Base-by-base conservation (phyloP, 1,140 invertebrate genomes). In the Globodera rostochiensis region DNA sequence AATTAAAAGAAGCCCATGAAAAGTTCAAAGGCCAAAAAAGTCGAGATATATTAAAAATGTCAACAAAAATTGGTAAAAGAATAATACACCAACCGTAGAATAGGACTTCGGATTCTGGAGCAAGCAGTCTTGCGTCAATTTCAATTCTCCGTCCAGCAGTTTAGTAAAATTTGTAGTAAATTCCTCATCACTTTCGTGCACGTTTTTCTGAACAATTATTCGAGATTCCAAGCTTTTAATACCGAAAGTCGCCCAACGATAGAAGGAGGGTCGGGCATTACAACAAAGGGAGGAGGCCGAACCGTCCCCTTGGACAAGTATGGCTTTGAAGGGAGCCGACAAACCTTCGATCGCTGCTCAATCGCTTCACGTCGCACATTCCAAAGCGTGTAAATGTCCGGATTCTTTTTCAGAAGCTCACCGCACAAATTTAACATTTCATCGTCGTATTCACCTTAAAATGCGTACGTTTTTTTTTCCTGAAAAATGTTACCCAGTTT, bases 371-470 rank as follows among this genome's bases (percentile, higher is more conserved):
- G 60, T 69, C 85, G 76, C 25, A 87, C 77, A 57, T 82, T 82
- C 86, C 86, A 86, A 71, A 86, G 86, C n/a, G 86, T 84, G 67
- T 86, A 86, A 66, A 88, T 77, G 82, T 86, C 86, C 19, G 86
- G 86, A 77, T 86, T 77, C 57, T 82, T 82, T 13, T 50, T 73
- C 7, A 86, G 70, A n/a, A 86, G 19, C 21, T 82, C 74, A 6
- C 21, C 84, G 4, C 78, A 86, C 25, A 77, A 25, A 5, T 66
- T 80, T 64, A 86, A 36, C 45, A 87, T 50, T 73, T 88, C 85
- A 21, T 85, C 86, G 67, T 86, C 85, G 25, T 67, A 81, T 86
- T 87, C 74, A 47, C 74, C 85, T 86, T 50, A 57, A 85, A 79
- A 71, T 53, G 74, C 80, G 53, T 19, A 11, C 49, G n/a, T 66